phyloP scores from a whole-genome alignment of 1,140 invertebrate genomes.

The Diplogasteroides magnus region DNA sequence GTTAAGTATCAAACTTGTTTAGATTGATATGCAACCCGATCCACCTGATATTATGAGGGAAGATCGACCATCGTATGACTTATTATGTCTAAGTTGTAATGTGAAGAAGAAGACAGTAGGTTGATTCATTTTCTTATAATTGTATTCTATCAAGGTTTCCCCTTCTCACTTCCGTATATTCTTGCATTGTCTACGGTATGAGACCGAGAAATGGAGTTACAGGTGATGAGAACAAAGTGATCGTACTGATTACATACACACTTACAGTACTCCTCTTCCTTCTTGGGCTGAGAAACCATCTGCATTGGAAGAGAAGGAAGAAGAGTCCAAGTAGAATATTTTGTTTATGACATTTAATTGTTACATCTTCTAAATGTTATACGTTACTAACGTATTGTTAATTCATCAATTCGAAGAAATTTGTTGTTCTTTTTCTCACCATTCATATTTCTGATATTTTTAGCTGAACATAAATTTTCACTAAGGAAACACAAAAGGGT shows the following conservation, averaged over 20 bases:
- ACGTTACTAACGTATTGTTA: too few relatives aligned
- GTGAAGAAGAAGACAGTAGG: constrained; percentile 32
- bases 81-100: constrained; percentile 41
- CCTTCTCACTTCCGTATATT: constrained; percentile 35
- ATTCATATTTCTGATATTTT: too few relatives aligned
- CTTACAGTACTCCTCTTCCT: constrained; percentile 41
- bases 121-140: not conserved
- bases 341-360: too few relatives aligned
- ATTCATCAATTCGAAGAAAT: too few relatives aligned
- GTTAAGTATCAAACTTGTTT: not conserved
- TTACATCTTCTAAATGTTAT: too few relatives aligned
- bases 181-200: constrained; percentile 47
- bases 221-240: too few relatives aligned
- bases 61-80: constrained; percentile 37
- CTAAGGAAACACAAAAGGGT: too few relatives aligned
- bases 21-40: constrained; percentile 31
- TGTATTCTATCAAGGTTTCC: constrained; percentile 7
- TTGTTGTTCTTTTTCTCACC: too few relatives aligned
- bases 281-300: constrained; percentile 39
- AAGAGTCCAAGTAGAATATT: not conserved
- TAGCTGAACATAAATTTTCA: too few relatives aligned
- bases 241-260: too few relatives aligned
- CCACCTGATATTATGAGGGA: constrained; percentile 4
- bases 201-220: constrained; percentile 42
- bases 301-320: not conserved